phyloP scores from a whole-genome alignment of 2,888 invertebrate species.

The Atrina japonica region DNA sequence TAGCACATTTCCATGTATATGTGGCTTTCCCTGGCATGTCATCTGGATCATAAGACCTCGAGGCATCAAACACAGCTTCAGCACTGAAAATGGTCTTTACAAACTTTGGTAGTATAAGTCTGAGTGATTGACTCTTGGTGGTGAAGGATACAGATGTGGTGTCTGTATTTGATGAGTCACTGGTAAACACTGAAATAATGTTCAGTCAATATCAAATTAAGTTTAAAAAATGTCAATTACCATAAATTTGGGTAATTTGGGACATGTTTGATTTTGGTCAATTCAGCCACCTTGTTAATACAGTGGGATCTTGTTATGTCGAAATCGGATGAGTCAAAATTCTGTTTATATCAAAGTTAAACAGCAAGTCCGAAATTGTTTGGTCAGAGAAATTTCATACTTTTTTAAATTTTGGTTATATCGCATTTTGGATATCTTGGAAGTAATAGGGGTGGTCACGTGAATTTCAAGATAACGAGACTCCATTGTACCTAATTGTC shows the following conservation, averaged over 20 bases:
- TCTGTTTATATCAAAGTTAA: too few species aligned
- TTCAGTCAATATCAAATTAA: background rate
- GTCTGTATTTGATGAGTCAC: conserved; percentile 8
- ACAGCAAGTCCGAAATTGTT: too few species aligned
- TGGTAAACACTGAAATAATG: conserved; percentile 24
- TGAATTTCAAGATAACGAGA: too few species aligned
- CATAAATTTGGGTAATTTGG: background rate
- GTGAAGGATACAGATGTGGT: conserved; percentile 15
- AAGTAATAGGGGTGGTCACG: too few species aligned
- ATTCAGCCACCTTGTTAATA: too few species aligned
- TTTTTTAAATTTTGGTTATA: too few species aligned
- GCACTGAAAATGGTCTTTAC: conserved; percentile 15
- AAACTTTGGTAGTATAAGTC: conserved; percentile 6
- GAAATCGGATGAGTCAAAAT: too few species aligned
- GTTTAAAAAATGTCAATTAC: too few species aligned
- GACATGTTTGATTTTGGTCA: background rate
- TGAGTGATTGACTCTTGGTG: conserved; percentile 32
- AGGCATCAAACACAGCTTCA: conserved; percentile 14
- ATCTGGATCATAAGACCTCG: conserved; percentile 23
- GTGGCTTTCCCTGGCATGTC: conserved; percentile 15
- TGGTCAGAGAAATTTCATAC: too few species aligned
- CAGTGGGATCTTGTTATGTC: too few species aligned
- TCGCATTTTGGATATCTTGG: too few species aligned
- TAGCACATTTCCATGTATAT: conserved; percentile 26
- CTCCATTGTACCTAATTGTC: too few species aligned